phyloP scores from a whole-genome alignment of 1,140 invertebrate species.

The Copidosoma floridanum region DNA sequence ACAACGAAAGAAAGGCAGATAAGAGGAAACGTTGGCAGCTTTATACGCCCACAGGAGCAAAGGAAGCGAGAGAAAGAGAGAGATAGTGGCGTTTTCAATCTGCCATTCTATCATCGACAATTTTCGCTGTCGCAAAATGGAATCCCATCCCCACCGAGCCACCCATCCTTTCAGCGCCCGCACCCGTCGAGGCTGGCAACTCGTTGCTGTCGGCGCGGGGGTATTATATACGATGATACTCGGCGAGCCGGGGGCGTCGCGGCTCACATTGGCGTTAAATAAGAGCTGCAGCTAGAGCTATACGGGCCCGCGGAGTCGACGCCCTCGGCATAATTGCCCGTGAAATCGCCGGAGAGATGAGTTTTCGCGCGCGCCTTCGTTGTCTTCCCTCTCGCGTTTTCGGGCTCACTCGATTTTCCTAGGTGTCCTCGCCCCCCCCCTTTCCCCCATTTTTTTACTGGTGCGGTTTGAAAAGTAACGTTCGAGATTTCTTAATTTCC shows the following conservation, averaged over 20 bases:
- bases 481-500: too few species aligned
- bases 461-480: too few species aligned
- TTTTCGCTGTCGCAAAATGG: too few species aligned
- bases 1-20: conserved; percentile 17
- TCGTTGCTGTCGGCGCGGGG: too few species aligned
- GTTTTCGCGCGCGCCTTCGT: conserved; percentile 49
- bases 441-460: too few species aligned
- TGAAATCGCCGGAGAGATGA: conserved; percentile 53
- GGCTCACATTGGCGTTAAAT: conserved; percentile 58
- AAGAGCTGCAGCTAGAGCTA: conserved; percentile 46
- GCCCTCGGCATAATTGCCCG: conserved; percentile 49
- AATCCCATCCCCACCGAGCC: too few species aligned
- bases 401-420: too few species aligned
- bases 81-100: conserved; percentile 45
- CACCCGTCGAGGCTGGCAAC: too few species aligned
- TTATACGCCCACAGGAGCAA: too few species aligned
- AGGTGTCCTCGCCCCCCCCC: too few species aligned
- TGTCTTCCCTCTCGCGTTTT: conserved; percentile 44
- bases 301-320: neutral
- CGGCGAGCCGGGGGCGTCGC: conserved; percentile 42
- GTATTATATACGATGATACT: conserved; percentile 41
- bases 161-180: too few species aligned
- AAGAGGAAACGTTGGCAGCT: conserved; percentile 13
- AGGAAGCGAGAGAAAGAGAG: too few species aligned
- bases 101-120: conserved; percentile 54